Evolutionary conservation across 1,140 invertebrate genomes (phyloP), one percentile per base, ranked within the genome.

Genomic region (Augochlora pura): DNA sequence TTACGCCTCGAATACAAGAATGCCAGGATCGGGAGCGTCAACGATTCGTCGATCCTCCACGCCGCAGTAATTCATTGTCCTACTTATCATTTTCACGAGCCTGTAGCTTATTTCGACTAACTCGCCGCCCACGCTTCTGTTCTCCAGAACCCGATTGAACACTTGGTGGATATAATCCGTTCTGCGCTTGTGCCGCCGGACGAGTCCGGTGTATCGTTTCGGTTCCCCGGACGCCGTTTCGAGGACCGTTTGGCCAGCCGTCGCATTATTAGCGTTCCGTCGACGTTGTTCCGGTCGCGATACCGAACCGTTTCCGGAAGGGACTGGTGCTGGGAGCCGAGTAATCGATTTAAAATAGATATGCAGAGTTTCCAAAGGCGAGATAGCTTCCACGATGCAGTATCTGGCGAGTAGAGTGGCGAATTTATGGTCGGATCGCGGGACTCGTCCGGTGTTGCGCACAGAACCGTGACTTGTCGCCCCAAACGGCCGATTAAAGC

Each of bases 81-180:
- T 80, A 60, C 38, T 70, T 21, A 38, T 38, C 60, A 38, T 32
- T 63, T 38, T 21, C 60, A 8, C 60, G 27, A 63, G 60, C 60
- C 60, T 63, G 60, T 63, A 52, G 49, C 49, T 52, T 52, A 63
- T 21, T 38, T 38, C 60, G 32, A 38, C 18, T 63, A 7, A 14
- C 25, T 62, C 60, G 73, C 71, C 60, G 60, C 64, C 81, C 46
- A 54, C 66, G 46, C 42, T 70, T 25, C 64, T 62, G 25, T 52
- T 70, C 25, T 69, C 59, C 60, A 80, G 85, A 85, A 88, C 80
- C 85, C 82, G 71, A 78, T 88, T 90, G 90, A 91, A 91, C 90
- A 91, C 90, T 90, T 91, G 87, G 90, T 91, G 90, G 90, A 91
- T 91, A 87, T 89, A 52, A 52, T 88, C 87, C 86, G 79, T 80